Conservation (phyloP, 1,140 invertebrate species). For the Luehdorfia chinensis region DNA sequence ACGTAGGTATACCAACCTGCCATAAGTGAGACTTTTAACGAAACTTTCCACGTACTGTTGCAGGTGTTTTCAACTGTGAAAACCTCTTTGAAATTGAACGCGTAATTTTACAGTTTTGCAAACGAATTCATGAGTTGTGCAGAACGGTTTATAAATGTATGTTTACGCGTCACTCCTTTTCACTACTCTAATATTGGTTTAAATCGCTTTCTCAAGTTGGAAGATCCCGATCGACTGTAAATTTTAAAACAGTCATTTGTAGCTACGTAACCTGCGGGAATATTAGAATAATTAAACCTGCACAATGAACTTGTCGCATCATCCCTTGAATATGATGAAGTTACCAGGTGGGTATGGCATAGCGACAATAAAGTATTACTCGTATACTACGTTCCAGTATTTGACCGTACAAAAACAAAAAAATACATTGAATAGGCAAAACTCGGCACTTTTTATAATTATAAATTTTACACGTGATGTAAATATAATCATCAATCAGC, state of each 20-base stretch:
- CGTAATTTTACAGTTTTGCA: constrained; percentile 40
- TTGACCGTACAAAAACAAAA: too few relatives aligned
- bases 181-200: constrained; percentile 1
- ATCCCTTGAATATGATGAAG: too few relatives aligned
- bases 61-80: constrained; percentile 46
- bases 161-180: constrained; percentile 3
- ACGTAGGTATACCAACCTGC: constrained; percentile 27
- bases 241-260: constrained; percentile 8
- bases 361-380: too few relatives aligned
- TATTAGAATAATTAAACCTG: constrained; percentile 2
- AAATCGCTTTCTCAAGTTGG: neutral
- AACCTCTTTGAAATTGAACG: constrained; percentile 43
- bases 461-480: too few relatives aligned
- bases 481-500: too few relatives aligned
- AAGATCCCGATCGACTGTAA: neutral
- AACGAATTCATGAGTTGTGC: constrained; percentile 20
- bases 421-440: too few relatives aligned
- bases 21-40: constrained; percentile 41
- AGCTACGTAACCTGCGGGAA: neutral
- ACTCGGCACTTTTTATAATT: too few relatives aligned
- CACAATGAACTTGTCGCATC: neutral
- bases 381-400: too few relatives aligned
- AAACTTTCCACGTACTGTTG: constrained; percentile 55
- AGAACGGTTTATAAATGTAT: constrained; percentile 13
- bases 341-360: too few relatives aligned